Evolutionary conservation across 2,113 vertebrate genomes (phyloP).

Genomic region (Nothobranchius kuhntae): DNA sequence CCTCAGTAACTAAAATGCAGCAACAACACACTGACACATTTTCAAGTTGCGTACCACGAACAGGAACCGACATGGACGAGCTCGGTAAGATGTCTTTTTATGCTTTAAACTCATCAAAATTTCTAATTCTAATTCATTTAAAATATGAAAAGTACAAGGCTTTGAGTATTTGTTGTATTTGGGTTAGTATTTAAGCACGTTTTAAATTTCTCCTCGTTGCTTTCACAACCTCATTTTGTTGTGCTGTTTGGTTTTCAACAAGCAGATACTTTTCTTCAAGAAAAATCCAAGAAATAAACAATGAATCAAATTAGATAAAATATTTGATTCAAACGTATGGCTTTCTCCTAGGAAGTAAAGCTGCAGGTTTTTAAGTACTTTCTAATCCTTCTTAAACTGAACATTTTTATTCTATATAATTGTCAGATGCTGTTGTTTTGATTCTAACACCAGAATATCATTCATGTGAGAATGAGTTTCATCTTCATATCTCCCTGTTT

Average conservation of each 20-base stretch:
- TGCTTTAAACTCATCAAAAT: neutral
- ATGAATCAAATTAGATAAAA: neutral
- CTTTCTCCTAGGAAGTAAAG: neutral
- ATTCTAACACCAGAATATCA: neutral
- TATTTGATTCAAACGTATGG: neutral
- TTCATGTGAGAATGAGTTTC: neutral
- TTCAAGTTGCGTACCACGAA: constrained; percentile 14
- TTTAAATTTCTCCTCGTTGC: neutral
- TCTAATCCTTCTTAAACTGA: neutral
- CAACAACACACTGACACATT: constrained; percentile 8
- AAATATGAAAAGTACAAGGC: neutral
- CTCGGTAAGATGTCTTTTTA: constrained; percentile 63
- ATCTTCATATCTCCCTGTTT: neutral
- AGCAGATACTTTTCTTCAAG: no score
- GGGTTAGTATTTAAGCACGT: neutral
- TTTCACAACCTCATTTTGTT: neutral
- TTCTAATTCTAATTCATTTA: neutral
- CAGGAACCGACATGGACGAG: constrained; percentile 64
- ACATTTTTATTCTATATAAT: neutral
- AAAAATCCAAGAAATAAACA: neutral
- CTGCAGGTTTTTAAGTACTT: neutral
- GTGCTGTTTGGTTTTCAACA: neutral
- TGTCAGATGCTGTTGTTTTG: neutral
- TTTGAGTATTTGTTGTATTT: neutral
- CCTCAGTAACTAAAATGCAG: constrained; percentile 28